These are phyloP conservation scores for Actenoides lindsayi DNA, from an alignment of 2,113 vertebrate genomes.

Conservation along the genomic window DNA sequence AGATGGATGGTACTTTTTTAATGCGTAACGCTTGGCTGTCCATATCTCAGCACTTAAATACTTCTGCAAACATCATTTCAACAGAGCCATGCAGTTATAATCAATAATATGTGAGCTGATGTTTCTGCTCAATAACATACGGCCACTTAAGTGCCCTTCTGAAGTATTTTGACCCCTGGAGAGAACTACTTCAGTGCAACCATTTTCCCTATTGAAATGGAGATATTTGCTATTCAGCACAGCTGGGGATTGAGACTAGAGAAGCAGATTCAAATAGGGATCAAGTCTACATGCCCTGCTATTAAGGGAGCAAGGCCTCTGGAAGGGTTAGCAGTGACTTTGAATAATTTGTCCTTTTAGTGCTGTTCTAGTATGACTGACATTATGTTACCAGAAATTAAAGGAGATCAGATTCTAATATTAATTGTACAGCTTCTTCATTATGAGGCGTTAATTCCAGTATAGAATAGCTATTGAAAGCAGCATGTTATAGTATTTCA, in stretches of 20 bases:
- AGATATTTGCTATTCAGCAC: constrained; percentile 52
- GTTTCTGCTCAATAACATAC: constrained; percentile 42
- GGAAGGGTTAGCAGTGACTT: constrained; percentile 13
- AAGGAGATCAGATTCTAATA: not conserved
- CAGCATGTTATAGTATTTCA: not conserved
- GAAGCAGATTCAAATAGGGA: constrained; percentile 16
- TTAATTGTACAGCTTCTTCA: not conserved
- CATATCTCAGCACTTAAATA: constrained; percentile 41
- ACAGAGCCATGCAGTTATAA: constrained; percentile 16
- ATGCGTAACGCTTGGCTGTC: not conserved
- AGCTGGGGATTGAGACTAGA: constrained; percentile 32
- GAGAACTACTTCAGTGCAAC: constrained; percentile 27
- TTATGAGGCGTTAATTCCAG: not conserved
- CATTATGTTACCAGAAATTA: not conserved
- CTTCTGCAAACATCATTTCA: constrained; percentile 22
- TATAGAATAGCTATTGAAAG: not conserved
- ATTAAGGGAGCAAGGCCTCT: constrained; percentile 5
- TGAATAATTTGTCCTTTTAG: constrained; percentile 28
- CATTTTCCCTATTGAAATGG: constrained; percentile 53
- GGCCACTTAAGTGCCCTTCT: constrained; percentile 48
- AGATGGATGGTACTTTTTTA: constrained; percentile 33
- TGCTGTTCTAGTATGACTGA: not conserved
- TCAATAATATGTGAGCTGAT: constrained; percentile 61
- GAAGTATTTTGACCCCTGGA: constrained; percentile 58
- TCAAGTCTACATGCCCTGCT: not conserved